Conservation (phyloP, 2,113 vertebrate species). For the Progne subis region DNA sequence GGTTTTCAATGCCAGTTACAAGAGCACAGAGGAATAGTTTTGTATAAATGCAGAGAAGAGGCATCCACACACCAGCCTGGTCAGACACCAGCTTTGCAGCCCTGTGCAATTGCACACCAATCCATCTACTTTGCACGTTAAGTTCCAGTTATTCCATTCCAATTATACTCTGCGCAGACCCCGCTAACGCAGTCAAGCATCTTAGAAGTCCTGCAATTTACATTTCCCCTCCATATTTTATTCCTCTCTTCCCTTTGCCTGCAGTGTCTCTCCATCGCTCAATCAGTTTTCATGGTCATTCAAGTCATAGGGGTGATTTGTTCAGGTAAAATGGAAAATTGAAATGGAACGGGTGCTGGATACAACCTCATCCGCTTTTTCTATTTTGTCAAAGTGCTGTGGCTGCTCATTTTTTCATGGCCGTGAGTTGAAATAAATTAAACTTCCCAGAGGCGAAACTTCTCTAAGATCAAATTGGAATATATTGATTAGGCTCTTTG, state of each 20-base stretch:
- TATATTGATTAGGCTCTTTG: conserved; percentile 82
- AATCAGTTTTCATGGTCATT: conserved; percentile 69
- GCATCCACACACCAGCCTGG: neutral
- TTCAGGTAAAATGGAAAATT: conserved; percentile 76
- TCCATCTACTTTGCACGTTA: neutral
- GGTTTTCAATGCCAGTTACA: neutral
- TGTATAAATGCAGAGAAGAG: neutral
- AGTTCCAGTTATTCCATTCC: neutral
- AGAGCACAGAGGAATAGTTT: neutral
- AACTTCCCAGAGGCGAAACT: conserved; percentile 77
- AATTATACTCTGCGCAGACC: neutral
- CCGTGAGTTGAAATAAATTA: conserved; percentile 80
- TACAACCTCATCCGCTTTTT: conserved; percentile 56
- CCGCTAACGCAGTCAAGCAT: neutral
- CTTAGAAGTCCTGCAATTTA: neutral
- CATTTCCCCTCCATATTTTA: neutral
- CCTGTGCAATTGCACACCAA: neutral
- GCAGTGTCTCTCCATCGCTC: neutral
- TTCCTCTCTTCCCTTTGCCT: neutral
- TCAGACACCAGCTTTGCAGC: neutral
- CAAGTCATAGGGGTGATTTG: conserved; percentile 64
- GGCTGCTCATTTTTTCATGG: conserved; percentile 74
- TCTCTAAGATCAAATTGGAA: conserved; percentile 78
- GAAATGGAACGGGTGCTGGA: conserved; percentile 62
- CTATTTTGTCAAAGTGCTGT: conserved; percentile 71